These are phyloP conservation scores for Oryzias woworae DNA, from an alignment of 2,113 vertebrate genomes.

Conservation along the genomic window DNA sequence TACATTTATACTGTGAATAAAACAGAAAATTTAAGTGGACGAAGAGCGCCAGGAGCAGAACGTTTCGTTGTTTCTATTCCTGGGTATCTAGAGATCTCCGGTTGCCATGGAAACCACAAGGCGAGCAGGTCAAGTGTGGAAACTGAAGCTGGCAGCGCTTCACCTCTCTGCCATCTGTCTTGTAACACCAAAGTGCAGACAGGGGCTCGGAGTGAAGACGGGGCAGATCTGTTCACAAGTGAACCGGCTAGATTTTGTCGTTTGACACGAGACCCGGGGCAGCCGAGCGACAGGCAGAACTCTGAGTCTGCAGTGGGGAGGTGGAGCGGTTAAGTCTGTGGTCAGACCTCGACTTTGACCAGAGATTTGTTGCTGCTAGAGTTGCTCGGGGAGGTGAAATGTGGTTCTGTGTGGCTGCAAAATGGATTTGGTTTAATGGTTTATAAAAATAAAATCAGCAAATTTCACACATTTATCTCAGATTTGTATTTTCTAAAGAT, in stretches of 20 bases:
- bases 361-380: background rate
- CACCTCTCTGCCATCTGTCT: conserved; percentile 64
- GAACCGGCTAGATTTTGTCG: background rate
- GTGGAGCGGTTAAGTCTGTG: conserved; percentile 2
- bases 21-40: background rate
- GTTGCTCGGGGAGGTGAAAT: too few species aligned
- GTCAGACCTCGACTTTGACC: conserved; percentile 21
- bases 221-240: background rate
- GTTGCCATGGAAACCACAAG: conserved; percentile 59
- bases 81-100: conserved; percentile 24
- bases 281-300: background rate
- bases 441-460: too few species aligned
- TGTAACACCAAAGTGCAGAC: conserved; percentile 39
- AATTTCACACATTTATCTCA: too few species aligned
- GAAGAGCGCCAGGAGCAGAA: background rate
- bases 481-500: too few species aligned
- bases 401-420: too few species aligned
- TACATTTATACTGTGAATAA: background rate
- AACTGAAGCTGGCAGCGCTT: conserved; percentile 46
- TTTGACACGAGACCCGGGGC: background rate
- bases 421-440: too few species aligned
- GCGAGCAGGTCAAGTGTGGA: conserved; percentile 51
- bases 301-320: background rate
- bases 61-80: conserved; percentile 9
- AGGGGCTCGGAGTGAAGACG: background rate